These are phyloP conservation scores for Spheniscus mendiculus DNA, from an alignment of 2,113 vertebrate species.

Conservation along the genomic window DNA sequence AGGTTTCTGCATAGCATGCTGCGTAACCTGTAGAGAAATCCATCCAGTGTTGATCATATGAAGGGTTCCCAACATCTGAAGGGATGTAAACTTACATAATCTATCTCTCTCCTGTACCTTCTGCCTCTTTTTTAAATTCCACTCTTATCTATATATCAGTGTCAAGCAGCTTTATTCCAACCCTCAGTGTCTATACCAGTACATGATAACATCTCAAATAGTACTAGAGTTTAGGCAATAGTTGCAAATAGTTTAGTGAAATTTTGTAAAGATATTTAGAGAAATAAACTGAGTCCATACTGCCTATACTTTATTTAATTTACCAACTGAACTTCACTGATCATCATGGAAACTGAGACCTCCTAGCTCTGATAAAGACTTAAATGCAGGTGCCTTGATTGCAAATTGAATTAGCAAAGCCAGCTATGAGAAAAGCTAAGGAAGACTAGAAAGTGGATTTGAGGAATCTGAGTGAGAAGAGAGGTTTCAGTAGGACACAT, in stretches of 20 bases:
- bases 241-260: not conserved
- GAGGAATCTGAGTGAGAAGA: not conserved
- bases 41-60: rapidly evolving
- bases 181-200: not conserved
- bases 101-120: not conserved
- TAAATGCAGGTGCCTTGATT: not conserved
- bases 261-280: not conserved
- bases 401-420: not conserved
- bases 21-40: not conserved
- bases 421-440: not conserved
- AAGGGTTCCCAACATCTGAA: not conserved
- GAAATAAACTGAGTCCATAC: not conserved
- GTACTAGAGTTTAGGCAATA: not conserved
- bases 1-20: not conserved
- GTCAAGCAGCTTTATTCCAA: not conserved
- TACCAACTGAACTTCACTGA: not conserved
- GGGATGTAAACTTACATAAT: not conserved
- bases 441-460: not conserved
- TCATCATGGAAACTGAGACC: not conserved
- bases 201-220: not conserved
- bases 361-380: not conserved
- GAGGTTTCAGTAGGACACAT: not conserved
- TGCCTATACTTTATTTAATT: not conserved
- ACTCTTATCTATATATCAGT: not conserved
- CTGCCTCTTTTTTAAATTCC: not conserved